Evolutionary conservation across 2,888 invertebrate genomes (phyloP).

Genomic region (Melanchra persicariae): DNA sequence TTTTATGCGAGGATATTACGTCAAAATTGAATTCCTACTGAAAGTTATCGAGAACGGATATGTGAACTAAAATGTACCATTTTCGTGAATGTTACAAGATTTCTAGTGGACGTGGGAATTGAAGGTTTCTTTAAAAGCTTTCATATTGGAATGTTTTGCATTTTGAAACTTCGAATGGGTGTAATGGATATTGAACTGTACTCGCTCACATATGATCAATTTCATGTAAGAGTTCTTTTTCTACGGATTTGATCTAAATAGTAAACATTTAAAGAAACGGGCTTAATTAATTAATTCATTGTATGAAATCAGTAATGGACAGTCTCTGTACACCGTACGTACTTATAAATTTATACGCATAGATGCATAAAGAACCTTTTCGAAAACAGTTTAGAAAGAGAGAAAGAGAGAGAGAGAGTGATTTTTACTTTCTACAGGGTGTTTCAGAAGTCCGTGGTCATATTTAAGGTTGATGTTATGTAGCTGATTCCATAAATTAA

Average conservation of each 20-base stretch:
- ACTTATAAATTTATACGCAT: no score
- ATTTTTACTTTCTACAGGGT: no score
- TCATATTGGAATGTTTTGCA: slow-evolving; percentile 14
- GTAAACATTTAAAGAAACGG: not conserved
- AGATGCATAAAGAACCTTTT: no score
- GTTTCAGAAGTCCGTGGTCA: no score
- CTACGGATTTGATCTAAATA: not conserved
- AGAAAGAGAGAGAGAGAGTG: no score
- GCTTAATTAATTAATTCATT: not conserved
- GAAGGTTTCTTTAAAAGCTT: not conserved
- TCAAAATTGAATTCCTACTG: slow-evolving; percentile 68
- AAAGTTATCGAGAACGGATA: slow-evolving; percentile 43
- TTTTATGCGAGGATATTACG: slow-evolving; percentile 65
- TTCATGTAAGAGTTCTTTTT: not conserved
- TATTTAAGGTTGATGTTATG: no score
- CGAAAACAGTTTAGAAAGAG: no score
- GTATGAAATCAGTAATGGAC: not conserved
- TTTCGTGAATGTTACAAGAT: slow-evolving; percentile 29
- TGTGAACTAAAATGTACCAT: slow-evolving; percentile 49
- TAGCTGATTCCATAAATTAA: no score
- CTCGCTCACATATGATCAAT: not conserved
- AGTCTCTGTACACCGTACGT: not conserved
- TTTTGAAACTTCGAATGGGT: slow-evolving; percentile 7
- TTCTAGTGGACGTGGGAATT: slow-evolving; percentile 12
- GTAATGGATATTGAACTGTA: slow-evolving; percentile 1